Percentiles rank a stretch among this genome's conserved stretches.
Evolutionary conservation across 30 jellyfish, hydroid and myxozoan species (phyloP).

Genomic region (Aurelia sp.): DNA sequence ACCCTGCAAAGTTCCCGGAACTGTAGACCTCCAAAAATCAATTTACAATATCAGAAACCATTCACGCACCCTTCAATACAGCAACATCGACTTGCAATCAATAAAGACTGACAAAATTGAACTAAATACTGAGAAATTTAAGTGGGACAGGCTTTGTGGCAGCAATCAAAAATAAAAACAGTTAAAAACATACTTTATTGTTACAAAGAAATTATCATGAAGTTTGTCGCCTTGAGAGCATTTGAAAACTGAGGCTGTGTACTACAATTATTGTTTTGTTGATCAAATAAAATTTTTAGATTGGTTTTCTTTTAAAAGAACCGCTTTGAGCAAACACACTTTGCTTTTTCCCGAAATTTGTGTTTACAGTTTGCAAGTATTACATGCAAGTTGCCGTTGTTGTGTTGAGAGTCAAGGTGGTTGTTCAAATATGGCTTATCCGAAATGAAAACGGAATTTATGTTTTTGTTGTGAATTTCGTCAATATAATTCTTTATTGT

Average conservation of each 20-base stretch:
- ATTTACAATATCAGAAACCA: no score
- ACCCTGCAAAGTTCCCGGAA: no score
- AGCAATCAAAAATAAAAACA: no score
- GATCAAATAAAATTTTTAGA: slow-evolving; percentile 15
- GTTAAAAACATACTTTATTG: no score
- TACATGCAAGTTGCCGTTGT: slow-evolving; percentile 61
- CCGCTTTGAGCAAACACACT: slow-evolving; percentile 60
- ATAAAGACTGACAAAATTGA: no score
- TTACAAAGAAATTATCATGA: no score
- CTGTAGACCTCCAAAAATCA: no score
- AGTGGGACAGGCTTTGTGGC: no score
- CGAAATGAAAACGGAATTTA: slow-evolving; percentile 60
- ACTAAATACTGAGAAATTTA: no score
- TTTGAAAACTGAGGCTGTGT: slow-evolving; percentile 12
- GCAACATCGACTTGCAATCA: no score
- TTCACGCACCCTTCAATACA: no score
- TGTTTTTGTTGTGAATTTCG: slow-evolving; percentile 41
- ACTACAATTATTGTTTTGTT: not conserved
- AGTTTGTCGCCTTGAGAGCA: not conserved
- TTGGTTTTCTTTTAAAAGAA: slow-evolving; percentile 6
- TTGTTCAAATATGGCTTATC: slow-evolving; percentile 49
- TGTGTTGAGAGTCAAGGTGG: slow-evolving; percentile 43
- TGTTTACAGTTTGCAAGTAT: slow-evolving; percentile 70
- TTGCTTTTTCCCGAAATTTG: slow-evolving; percentile 27
- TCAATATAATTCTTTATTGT: slow-evolving; percentile 48